Evolutionary conservation across 2,113 vertebrate genomes (phyloP), one percentile per base, ranked within the genome.

Genomic region (Hydrochoerus hydrochaeris): DNA sequence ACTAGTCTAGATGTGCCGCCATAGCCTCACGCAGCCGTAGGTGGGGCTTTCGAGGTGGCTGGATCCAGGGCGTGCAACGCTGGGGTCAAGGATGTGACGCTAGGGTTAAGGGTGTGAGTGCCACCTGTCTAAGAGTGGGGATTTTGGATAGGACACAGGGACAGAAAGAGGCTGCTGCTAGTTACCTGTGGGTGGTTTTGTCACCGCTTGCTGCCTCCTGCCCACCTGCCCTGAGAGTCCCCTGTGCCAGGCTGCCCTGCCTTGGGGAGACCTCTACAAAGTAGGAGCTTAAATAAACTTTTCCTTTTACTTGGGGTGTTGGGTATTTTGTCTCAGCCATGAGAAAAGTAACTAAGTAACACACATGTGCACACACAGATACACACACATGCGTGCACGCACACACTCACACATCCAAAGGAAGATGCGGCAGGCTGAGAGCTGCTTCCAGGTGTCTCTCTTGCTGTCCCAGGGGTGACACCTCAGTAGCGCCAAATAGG

Each of bases 401-500:
- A 16, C 54, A 54, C 14, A 54, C 35, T 28, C 10, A 30, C 16
- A 8, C 3, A 0, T 2, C 28, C 46, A 57, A 38, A 26, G 35
- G 4, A 73, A n/a, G 12, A 24, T 0, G 22, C 60, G 6, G 12
- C 9, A 12, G 1, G 22, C 75, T 17, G 38, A 32, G 16, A 0
- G 75, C 77, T 46, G 49, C 30, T 32, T 19, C 1, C 16, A 28
- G 46, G 24, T 2, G 22, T 4, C 24, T 52, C 28, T 20, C 4
- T 8, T 24, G 30, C 4, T 22, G 7, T 13, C 28, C 41, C 24
- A 52, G 20, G 30, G 35, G 3, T 3, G 24, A 38, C 4, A 19
- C 41, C 14, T 6, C 3, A 0, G 30, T 13, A 2, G 9, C 44
- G 5, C 22, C 35, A 10, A 7, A 1, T 3, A 30, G 69, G 77